A percentile compares a stretch with the other conserved stretches of the same genome.
Evolutionary conservation across 2,797 vertebrate genomes (phyloP).

Genomic region (Sparidentex hasta): DNA sequence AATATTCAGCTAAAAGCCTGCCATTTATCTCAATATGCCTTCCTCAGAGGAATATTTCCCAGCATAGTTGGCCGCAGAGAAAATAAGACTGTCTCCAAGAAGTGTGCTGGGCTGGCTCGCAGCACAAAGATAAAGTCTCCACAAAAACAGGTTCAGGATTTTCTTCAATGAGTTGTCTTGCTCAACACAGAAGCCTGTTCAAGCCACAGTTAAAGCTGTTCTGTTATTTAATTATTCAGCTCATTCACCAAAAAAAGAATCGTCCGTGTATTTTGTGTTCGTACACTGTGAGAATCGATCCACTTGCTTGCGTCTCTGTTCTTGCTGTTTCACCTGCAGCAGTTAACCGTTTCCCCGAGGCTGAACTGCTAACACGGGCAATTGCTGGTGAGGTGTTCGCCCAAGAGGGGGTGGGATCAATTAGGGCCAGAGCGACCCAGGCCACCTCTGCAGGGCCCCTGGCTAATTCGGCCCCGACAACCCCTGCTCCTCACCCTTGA

Average conservation of each 20-base stretch:
- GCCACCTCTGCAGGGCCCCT: conserved; percentile 36
- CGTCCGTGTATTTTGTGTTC: neutral
- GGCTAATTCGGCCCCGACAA: conserved; percentile 57
- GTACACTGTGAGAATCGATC: neutral
- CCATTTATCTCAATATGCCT: conserved; percentile 26
- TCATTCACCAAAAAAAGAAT: conserved; percentile 2
- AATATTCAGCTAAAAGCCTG: conserved; percentile 5
- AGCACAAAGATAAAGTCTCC: neutral
- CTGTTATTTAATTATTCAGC: neutral
- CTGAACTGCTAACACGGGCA: conserved; percentile 54
- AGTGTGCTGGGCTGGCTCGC: neutral
- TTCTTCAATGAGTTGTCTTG: neutral
- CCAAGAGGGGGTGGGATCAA: conserved; percentile 61
- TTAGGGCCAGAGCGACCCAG: conserved; percentile 49
- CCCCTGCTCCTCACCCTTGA: conserved; percentile 55
- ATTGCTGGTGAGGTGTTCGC: conserved; percentile 46
- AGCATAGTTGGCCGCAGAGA: conserved; percentile 21
- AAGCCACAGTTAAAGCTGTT: neutral
- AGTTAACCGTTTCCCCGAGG: conserved; percentile 36
- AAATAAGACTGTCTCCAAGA: conserved; percentile 10
- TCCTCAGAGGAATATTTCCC: conserved; percentile 12
- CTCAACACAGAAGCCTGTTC: too few relatives aligned
- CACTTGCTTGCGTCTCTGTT: conserved; percentile 2
- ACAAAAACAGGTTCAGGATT: neutral
- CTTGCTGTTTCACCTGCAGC: conserved; percentile 15